A percentile compares a stretch with the other conserved stretches of the same genome.
Evolutionary conservation across 2,113 vertebrate genomes (phyloP).

Genomic region (Jacana jacana): DNA sequence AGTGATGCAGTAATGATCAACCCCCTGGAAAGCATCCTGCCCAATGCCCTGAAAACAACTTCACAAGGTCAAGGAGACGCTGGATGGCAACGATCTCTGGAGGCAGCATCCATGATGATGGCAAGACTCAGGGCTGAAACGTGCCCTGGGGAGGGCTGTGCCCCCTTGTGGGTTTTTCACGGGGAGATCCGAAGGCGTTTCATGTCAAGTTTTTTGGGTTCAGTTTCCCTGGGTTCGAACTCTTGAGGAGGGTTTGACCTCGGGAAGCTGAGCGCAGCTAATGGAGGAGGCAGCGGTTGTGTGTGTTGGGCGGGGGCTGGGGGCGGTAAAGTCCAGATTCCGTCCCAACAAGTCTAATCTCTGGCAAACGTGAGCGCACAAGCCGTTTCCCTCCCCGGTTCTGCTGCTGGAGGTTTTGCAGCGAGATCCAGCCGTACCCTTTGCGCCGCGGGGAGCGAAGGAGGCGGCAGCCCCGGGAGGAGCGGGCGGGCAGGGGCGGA

Average conservation of each 20-base stretch:
- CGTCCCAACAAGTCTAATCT: slow-evolving; percentile 13
- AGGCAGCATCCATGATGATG: neutral
- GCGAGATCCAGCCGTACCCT: neutral
- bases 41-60: neutral
- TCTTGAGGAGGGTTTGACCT: neutral
- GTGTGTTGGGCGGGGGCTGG: no score
- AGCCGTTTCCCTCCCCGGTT: neutral
- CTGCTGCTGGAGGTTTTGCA: neutral
- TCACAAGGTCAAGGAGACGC: neutral
- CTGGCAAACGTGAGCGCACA: neutral
- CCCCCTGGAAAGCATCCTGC: neutral
- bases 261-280: neutral
- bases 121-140: neutral
- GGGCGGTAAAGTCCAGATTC: slow-evolving; percentile 50
- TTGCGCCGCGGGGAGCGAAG: neutral
- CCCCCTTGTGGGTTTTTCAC: neutral
- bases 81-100: neutral
- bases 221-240: neutral
- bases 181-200: neutral
- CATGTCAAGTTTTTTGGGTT: neutral
- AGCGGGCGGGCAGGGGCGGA: neutral
- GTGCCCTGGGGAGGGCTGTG: neutral
- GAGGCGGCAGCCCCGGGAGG: neutral
- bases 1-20: neutral
- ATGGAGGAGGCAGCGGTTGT: slow-evolving; percentile 2